Percentiles rank a stretch among this genome's conserved stretches.
Conservation (phyloP, 2,113 vertebrate genomes). For the Blennius ocellaris region DNA sequence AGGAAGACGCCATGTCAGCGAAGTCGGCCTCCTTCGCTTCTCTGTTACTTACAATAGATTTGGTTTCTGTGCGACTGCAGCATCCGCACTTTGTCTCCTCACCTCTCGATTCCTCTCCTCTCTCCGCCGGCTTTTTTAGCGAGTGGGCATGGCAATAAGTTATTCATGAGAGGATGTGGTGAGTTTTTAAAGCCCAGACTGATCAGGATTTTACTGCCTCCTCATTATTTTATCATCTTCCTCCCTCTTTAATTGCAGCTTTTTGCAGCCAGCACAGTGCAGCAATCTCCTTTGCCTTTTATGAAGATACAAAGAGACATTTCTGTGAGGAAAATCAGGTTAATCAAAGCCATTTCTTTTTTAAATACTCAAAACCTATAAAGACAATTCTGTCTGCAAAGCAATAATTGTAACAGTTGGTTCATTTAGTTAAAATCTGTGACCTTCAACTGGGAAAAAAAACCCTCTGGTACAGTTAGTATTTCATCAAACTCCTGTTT, state of each 20-base stretch:
- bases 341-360: no score
- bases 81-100: slow-evolving; percentile 33
- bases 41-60: slow-evolving; percentile 46
- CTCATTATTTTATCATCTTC: slow-evolving; percentile 35
- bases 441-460: no score
- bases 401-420: no score
- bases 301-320: no score
- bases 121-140: background rate
- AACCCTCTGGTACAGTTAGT: no score
- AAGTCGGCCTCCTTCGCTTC: slow-evolving; percentile 11
- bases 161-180: slow-evolving; percentile 62
- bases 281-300: background rate
- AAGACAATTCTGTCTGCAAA: no score
- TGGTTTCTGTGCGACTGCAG: slow-evolving; percentile 44
- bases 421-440: no score
- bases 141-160: slow-evolving; percentile 40
- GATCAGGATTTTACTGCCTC: slow-evolving; percentile 41
- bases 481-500: no score
- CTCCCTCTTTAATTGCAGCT: slow-evolving; percentile 10
- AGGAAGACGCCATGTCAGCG: slow-evolving; percentile 60
- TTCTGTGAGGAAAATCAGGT: no score
- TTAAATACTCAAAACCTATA: no score
- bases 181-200: slow-evolving; percentile 18
- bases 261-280: slow-evolving; percentile 6
- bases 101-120: background rate